Base-by-base conservation (phyloP, 2,888 invertebrate species). In the Pristionchus mayeri region DNA sequence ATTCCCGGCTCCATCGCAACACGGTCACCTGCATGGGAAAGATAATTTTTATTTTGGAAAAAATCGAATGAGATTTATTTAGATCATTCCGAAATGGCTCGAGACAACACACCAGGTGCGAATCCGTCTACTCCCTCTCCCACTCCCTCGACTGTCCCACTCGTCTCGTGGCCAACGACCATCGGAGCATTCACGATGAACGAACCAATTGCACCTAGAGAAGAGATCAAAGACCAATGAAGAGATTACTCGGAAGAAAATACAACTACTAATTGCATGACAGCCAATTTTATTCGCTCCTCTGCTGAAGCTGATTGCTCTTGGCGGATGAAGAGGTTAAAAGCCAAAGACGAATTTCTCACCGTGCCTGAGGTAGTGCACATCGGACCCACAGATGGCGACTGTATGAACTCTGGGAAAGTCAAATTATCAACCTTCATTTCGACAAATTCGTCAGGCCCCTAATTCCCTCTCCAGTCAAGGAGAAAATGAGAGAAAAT, bases 321-420 rank as follows among this genome's bases (percentile, higher is more conserved):
- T 60, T 16, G 3, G 18, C 9, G 60, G 13, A 63, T n/a, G n/a
- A n/a, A n/a, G n/a, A n/a, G n/a, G n/a, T n/a, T n/a, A n/a, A n/a
- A n/a, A n/a, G n/a, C n/a, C n/a, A n/a, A n/a, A 30, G 2, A 67
- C 18, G 3, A 44, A 44, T 0, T 67, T 1, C 63, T 60, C 13
- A 63, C 98, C 98, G 87, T 95, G 94, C 52, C 95, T 95, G 94
- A 96, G 95, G 94, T 98, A 98, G 93, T 97, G 97, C 7, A 98
- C 96, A 93, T 98, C 98, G 30, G 94, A 94, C 0, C 98, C 98
- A 93, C 98, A 98, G 91, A 98, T 98, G n/a, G 98, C 98, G 75
- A 98, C 97, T 88, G 95, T 95, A 92, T 96, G 96, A 96, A 98
- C 97, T 89, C 88, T 87, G n/a, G n/a, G n/a, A n/a, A n/a, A n/a